phyloP scores from a whole-genome alignment of 2,888 invertebrate genomes.

The Mythimna albipuncta region DNA sequence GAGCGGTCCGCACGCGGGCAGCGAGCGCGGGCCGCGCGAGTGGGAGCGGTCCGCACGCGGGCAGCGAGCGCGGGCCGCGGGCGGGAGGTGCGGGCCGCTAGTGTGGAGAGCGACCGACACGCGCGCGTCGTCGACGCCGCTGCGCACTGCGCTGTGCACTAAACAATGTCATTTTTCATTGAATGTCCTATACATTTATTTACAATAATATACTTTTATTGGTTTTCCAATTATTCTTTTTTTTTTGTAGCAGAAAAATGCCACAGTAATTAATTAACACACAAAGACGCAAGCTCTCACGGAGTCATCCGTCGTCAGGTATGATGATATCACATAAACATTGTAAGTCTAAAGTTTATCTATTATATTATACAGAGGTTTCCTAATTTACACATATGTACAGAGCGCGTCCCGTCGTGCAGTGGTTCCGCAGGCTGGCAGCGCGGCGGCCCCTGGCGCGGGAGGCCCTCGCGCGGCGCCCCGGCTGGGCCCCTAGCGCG shows the following conservation, averaged over 20 bases:
- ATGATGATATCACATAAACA: constrained; percentile 58
- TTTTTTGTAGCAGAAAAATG: constrained; percentile 46
- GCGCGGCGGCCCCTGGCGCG: not conserved
- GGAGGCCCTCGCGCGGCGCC: too few species aligned
- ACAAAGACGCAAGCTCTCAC: constrained; percentile 49
- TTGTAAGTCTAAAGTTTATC: constrained; percentile 47
- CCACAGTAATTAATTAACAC: constrained; percentile 50
- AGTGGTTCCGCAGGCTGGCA: constrained; percentile 27
- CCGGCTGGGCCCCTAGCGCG: constrained; percentile 19
- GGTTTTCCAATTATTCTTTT: constrained; percentile 42
- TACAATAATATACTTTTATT: constrained; percentile 63
- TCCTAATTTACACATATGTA: constrained; percentile 57
- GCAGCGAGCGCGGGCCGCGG: too few species aligned
- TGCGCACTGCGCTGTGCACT: constrained; percentile 13
- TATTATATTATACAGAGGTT: constrained; percentile 46
- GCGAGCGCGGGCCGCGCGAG: not conserved
- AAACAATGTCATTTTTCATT: constrained; percentile 32
- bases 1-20: too few species aligned
- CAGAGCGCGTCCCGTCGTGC: constrained; percentile 13
- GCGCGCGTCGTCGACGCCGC: not conserved
- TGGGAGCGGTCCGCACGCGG: not conserved
- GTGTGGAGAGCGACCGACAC: not conserved
- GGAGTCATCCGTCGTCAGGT: constrained; percentile 55
- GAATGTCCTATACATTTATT: constrained; percentile 60
- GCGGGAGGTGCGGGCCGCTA: too few species aligned